phyloP scores from a whole-genome alignment of 30 jellyfish, hydroid and myxozoan species.

The Morbakka virulenta region DNA sequence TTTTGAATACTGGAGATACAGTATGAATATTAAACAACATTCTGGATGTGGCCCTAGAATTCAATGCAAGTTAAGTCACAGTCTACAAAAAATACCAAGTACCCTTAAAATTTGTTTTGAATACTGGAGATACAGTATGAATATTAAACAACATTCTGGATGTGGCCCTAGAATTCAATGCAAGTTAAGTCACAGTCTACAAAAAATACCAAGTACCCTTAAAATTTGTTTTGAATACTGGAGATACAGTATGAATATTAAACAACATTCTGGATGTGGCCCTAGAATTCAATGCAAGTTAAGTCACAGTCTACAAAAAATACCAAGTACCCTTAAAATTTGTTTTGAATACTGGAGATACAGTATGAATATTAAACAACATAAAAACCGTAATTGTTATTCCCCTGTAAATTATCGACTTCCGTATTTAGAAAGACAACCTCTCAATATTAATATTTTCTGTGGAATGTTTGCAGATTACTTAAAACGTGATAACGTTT shows the following conservation, averaged over 20 bases:
- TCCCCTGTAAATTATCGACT: slow-evolving; percentile 15
- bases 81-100: background rate
- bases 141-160: no score
- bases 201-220: no score
- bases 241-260: slow-evolving; percentile 7
- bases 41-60: slow-evolving; percentile 25
- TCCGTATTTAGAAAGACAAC: slow-evolving; percentile 11
- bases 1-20: no score
- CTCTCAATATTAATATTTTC: background rate
- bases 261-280: no score
- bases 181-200: no score
- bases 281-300: no score
- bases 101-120: background rate
- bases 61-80: background rate
- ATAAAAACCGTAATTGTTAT: background rate
- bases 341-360: slow-evolving; percentile 24
- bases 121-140: no score
- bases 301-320: no score
- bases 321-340: no score
- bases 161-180: no score
- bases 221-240: slow-evolving; percentile 29
- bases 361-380: background rate
- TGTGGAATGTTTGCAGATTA: slow-evolving; percentile 16
- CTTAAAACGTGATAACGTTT: background rate
- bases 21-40: no score